These are phyloP conservation scores for Rhynchonycteris naso DNA, from an alignment of 2,797 vertebrate species.

Conservation along the genomic window DNA sequence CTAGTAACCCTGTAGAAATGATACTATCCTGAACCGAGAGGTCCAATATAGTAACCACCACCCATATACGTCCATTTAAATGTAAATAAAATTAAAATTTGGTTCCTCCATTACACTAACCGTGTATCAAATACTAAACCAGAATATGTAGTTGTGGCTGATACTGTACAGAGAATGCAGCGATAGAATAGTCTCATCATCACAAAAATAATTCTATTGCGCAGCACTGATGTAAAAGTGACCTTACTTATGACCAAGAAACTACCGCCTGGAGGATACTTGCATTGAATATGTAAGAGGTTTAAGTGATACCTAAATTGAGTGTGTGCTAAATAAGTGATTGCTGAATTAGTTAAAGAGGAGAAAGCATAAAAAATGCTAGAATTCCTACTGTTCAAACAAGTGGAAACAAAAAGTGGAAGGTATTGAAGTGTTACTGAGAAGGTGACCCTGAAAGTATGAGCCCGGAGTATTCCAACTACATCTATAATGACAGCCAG, in stretches of 20 bases:
- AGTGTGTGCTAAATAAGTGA: neutral
- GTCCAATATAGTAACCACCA: neutral
- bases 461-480: neutral
- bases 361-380: neutral
- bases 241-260: neutral
- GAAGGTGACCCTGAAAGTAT: neutral
- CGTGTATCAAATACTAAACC: neutral
- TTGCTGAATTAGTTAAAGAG: neutral
- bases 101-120: neutral
- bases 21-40: neutral
- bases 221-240: neutral
- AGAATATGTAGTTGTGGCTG: too few relatives aligned
- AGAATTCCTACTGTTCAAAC: neutral
- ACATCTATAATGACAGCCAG: neutral
- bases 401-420: neutral
- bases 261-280: neutral
- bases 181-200: neutral
- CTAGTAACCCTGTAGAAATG: neutral
- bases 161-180: rapidly evolving
- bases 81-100: neutral
- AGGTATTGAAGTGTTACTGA: neutral
- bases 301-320: neutral
- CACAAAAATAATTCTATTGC: neutral
- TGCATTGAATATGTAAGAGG: neutral
- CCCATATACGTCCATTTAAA: neutral